Evolutionary conservation across 2,797 vertebrate genomes (phyloP), one percentile per base, ranked within the genome.

Genomic region (Phyllotis vaccarum): DNA sequence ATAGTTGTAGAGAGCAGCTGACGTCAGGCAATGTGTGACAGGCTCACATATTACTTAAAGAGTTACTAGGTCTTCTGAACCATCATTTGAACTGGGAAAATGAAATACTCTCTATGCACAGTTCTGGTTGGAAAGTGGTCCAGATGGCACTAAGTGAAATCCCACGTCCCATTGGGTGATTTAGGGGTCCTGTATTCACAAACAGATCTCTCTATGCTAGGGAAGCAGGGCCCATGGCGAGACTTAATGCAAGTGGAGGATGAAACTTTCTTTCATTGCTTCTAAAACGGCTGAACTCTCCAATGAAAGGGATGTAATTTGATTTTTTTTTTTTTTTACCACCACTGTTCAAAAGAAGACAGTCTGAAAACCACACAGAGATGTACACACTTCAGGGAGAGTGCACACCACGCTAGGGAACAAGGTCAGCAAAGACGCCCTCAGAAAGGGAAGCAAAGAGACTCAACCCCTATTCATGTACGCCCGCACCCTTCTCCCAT

Each of bases 401-500:
- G 16, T 5, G 21, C 37, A 2, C 7, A 7, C 43, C 79, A 37
- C 90, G 52, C 31, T 27, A 22, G 34, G 31, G 70, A 82, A 74
- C 82, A 72, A 86, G 92, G 94, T 94, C 88, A 89, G 83, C 91
- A 95, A 12, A 1, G 6, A 46, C 56, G 90, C 62, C 93, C 81
- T 76, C 82, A 58, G 93, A 75, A 80, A 88, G 64, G 76, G 78
- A 91, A 70, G 76, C 2, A 52, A 94, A 80, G 14, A 83, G 86
- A 68, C 58, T 89, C 90, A 37, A 58, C 88, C 31, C 60, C 95
- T 96, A 40, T 97, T 95, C 96, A 46, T 54, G 40, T 2, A 90
- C 79, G n/a, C 97, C 96, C 95, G 87, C 95, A 29, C 79, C 93
- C 66, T 21, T 21, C 96, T 62, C 96, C 96, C 95, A 93, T 93